Evolutionary conservation across 2,797 vertebrate genomes (phyloP).

Genomic region (Coregonus suidteri): DNA sequence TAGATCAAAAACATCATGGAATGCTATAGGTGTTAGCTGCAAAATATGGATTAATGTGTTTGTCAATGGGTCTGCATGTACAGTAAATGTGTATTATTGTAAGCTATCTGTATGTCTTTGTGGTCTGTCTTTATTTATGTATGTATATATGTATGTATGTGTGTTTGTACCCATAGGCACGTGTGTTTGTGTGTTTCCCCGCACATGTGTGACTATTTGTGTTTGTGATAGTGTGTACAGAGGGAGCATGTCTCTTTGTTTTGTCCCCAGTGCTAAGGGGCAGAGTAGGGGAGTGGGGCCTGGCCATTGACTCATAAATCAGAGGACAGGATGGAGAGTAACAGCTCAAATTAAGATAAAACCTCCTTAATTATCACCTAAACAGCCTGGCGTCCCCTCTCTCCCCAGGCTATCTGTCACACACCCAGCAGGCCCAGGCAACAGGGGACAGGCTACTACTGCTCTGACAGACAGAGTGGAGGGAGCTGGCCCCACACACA

Average conservation of each 20-base stretch:
- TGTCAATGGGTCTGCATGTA: slow-evolving; percentile 9
- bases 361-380: slow-evolving; percentile 79
- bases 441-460: slow-evolving; percentile 67
- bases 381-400: slow-evolving; percentile 74
- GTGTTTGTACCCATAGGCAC: slow-evolving; percentile 31
- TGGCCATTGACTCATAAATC: slow-evolving; percentile 76
- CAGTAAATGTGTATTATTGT: slow-evolving; percentile 9
- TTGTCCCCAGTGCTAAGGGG: slow-evolving; percentile 61
- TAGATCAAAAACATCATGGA: not conserved
- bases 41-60: not conserved
- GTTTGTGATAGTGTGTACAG: slow-evolving; percentile 6
- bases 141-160: slow-evolving; percentile 23
- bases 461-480: slow-evolving; percentile 51
- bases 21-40: not conserved
- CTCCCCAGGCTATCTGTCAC: slow-evolving; percentile 67
- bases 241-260: slow-evolving; percentile 1
- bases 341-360: slow-evolving; percentile 86
- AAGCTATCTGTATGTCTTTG: not conserved
- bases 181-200: slow-evolving; percentile 10
- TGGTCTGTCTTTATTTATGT: slow-evolving; percentile 10
- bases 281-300: slow-evolving; percentile 62
- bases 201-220: slow-evolving; percentile 10
- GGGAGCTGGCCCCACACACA: slow-evolving; percentile 37
- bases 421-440: slow-evolving; percentile 63
- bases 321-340: slow-evolving; percentile 80